Evolutionary conservation across 1,140 invertebrate species (phyloP).

Genomic region (Eubasilissa regina): DNA sequence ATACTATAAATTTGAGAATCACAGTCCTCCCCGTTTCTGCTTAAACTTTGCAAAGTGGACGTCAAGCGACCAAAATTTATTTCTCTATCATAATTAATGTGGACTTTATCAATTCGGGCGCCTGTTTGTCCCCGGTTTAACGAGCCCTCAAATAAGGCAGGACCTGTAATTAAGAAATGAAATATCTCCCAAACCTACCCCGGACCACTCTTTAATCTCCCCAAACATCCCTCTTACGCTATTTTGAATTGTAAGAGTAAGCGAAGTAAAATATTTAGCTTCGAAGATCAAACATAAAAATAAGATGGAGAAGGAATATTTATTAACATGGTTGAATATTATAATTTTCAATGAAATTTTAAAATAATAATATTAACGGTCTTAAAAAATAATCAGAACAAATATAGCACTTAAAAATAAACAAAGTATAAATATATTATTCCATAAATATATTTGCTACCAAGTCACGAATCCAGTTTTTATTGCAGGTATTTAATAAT

Average conservation of each 20-base stretch:
- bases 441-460: too few species aligned
- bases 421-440: too few species aligned
- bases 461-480: too few species aligned
- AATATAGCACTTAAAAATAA: too few species aligned
- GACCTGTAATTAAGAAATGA: constrained; percentile 34
- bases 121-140: constrained; percentile 3
- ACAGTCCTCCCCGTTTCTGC: not conserved
- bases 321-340: too few species aligned
- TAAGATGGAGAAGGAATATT: too few species aligned
- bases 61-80: constrained; percentile 34
- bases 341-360: too few species aligned
- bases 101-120: constrained; percentile 37
- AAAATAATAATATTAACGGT: too few species aligned
- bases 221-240: not conserved
- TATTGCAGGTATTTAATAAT: too few species aligned
- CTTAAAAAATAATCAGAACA: too few species aligned
- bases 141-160: constrained; percentile 40
- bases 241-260: not conserved
- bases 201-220: constrained; percentile 14
- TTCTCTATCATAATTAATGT: constrained; percentile 43
- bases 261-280: not conserved
- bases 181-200: constrained; percentile 15
- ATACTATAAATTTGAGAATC: too few species aligned
- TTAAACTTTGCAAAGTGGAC: constrained; percentile 2
- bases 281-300: not conserved